Conservation (phyloP, 2,888 invertebrate species). For the Limenitis camilla region DNA sequence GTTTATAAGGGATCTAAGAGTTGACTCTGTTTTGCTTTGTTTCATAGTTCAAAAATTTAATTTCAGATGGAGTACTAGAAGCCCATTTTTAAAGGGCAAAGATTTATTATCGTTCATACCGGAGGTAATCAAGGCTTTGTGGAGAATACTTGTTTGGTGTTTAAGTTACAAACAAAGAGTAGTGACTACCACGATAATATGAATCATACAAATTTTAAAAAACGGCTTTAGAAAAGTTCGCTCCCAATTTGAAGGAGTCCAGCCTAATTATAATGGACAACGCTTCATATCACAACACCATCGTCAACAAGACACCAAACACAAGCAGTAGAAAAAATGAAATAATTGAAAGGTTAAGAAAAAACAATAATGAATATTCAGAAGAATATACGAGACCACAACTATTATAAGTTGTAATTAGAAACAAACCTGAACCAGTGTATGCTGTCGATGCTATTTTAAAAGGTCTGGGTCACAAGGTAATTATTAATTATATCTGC, state of each 20-base stretch:
- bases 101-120: background rate
- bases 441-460: too few species aligned
- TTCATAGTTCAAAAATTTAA: background rate
- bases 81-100: background rate
- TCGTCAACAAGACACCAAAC: background rate
- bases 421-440: background rate
- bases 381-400: background rate
- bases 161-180: background rate
- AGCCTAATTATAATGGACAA: background rate
- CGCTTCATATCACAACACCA: background rate
- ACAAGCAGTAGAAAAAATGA: background rate
- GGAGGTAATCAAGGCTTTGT: background rate
- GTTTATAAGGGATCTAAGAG: too few species aligned
- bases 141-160: background rate
- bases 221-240: background rate
- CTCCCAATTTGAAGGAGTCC: background rate
- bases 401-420: background rate
- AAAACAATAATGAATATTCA: background rate
- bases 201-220: background rate
- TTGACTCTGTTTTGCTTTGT: background rate
- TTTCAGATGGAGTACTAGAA: background rate
- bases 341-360: background rate
- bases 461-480: too few species aligned
- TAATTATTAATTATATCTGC: too few species aligned
- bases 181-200: background rate